phyloP scores from a whole-genome alignment of 2,888 invertebrate species.

The Ophion costatus region DNA sequence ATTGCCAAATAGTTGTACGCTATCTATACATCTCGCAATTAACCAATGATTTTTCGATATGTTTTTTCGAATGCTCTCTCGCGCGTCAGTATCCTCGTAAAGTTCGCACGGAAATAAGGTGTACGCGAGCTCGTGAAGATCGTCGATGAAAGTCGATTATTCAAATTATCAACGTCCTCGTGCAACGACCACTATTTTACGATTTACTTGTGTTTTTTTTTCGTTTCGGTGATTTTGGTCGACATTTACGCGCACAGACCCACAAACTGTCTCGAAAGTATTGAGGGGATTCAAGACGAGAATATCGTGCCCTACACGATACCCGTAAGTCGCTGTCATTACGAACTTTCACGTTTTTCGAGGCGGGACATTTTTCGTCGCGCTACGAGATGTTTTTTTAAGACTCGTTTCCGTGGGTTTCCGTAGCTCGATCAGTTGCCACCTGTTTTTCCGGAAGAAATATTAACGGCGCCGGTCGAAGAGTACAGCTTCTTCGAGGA shows the following conservation, averaged over 20 bases:
- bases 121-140: not conserved
- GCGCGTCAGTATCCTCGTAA: constrained; percentile 52
- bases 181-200: not conserved
- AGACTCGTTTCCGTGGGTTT: not conserved
- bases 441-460: constrained; percentile 75
- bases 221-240: not conserved
- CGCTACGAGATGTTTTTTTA: not conserved
- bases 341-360: constrained; percentile 11
- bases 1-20: constrained; percentile 51
- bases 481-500: constrained; percentile 67
- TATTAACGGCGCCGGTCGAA: constrained; percentile 64
- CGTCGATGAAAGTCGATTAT: constrained; percentile 20
- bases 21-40: constrained; percentile 11
- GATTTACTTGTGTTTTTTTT: constrained; percentile 41
- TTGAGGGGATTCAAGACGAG: constrained; percentile 78
- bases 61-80: constrained; percentile 36
- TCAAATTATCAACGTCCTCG: not conserved
- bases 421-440: constrained; percentile 67
- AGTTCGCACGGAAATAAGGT: constrained; percentile 30
- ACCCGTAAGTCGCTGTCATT: constrained; percentile 74
- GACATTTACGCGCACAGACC: constrained; percentile 71
- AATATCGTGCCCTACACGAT: constrained; percentile 82
- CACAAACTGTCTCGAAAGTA: constrained; percentile 76
- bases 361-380: not conserved
- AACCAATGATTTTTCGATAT: constrained; percentile 55